A percentile compares a stretch with the other conserved stretches of the same genome.
phyloP scores from a whole-genome alignment of 1,140 invertebrate genomes.

The Leguminivora glycinivorella region DNA sequence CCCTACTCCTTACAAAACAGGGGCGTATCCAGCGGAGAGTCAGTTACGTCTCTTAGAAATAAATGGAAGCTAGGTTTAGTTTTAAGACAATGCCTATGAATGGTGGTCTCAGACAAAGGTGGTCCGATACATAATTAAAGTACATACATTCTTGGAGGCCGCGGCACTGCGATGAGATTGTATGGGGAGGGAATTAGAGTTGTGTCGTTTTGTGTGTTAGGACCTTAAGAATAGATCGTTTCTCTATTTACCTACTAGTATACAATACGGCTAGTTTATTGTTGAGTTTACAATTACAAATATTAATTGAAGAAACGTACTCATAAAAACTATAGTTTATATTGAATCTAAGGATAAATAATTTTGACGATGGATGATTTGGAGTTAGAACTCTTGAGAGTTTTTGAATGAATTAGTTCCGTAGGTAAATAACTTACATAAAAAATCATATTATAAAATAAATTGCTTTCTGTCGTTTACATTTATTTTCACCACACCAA shows the following conservation, averaged over 20 bases:
- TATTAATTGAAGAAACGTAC: too few species aligned
- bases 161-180: not conserved
- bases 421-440: too few species aligned
- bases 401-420: too few species aligned
- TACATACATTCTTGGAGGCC: not conserved
- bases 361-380: too few species aligned
- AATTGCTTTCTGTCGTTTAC: too few species aligned
- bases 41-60: not conserved
- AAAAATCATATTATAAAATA: too few species aligned
- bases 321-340: too few species aligned
- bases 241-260: not conserved
- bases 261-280: too few species aligned
- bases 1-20: not conserved
- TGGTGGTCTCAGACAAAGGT: constrained; percentile 7
- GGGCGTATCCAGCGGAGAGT: not conserved
- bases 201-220: not conserved
- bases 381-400: too few species aligned
- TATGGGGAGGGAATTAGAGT: not conserved
- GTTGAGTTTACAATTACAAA: too few species aligned
- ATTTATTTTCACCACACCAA: too few species aligned
- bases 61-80: not conserved
- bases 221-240: not conserved
- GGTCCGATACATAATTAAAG: not conserved
- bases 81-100: constrained; percentile 1
- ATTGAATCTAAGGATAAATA: too few species aligned